Base-by-base conservation (phyloP, 2,797 vertebrate genomes). In the Orestias chungarensis region DNA sequence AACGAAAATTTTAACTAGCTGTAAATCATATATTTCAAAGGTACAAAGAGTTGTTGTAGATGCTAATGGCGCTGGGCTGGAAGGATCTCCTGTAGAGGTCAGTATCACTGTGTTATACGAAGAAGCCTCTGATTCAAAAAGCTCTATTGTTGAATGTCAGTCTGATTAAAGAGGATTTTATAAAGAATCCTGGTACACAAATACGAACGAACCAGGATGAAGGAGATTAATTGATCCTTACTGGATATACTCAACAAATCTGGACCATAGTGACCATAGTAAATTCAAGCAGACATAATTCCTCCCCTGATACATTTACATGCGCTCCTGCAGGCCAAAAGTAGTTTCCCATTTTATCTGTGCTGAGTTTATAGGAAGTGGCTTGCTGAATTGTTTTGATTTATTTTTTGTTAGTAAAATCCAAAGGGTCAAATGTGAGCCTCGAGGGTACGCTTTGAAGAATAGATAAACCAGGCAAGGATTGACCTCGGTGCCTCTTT, bases 371-470 rank as follows among this genome's bases (percentile, higher is more conserved):
- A 82, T 90, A 93, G 93, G 93, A 95, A 93, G 93, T 89, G 52
- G 81, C 92, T 91, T 88, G 86, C 89, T 89, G 90, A 84, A 90
- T 90, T 91, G 87, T 92, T 93, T 92, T 88, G 85, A 86, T 90
- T 86, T 81, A 38, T 85, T 79, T 87, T 90, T 91, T 92, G 88
- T 91, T 85, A 82, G 84, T 88, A 76, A 90, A 90, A 90, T 80
- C 84, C 76, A 49, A 69, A 44, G 83, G 89, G 89, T 93, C 87
- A 93, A 88, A 92, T 85, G 82, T 82, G 67, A 88, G 86, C 86
- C 91, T 82, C 1, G 12, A 74, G 88, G 91, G 44, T 84, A 69
- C 6, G 68, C 62, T 79, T 42, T 59, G 86, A 86, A 88, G 86
- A 82, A 66, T 40, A 76, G 76, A 78, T 76, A 88, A 90, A 88